A percentile compares a stretch with the other conserved stretches of the same genome.
Conservation (phyloP, 2,113 vertebrate species). For the Petrocephalus zakoni region DNA sequence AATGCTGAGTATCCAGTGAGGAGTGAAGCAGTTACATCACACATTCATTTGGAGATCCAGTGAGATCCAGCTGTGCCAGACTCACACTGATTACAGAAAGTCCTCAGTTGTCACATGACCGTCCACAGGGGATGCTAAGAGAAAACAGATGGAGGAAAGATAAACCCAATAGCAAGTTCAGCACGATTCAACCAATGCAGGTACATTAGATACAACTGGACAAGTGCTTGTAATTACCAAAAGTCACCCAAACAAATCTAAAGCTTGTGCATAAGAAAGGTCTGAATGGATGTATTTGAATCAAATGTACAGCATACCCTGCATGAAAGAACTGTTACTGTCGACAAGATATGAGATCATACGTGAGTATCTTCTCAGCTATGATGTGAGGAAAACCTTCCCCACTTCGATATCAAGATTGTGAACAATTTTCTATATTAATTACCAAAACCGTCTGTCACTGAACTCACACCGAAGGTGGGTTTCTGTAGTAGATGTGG, state of each 20-base stretch:
- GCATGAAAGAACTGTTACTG: background rate
- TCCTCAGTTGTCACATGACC: background rate
- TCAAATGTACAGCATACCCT: background rate
- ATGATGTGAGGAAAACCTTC: background rate
- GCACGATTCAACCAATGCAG: background rate
- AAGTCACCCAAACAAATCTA: background rate
- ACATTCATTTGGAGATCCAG: constrained; percentile 2
- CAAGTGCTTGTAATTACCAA: background rate
- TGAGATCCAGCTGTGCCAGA: background rate
- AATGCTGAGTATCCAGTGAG: background rate
- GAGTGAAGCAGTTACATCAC: background rate
- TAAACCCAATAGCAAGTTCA: background rate
- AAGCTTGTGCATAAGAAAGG: background rate
- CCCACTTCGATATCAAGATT: background rate
- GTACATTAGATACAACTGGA: background rate
- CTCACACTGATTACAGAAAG: background rate
- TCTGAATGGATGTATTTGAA: background rate
- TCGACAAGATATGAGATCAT: background rate
- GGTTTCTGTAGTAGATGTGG: background rate
- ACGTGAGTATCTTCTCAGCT: background rate
- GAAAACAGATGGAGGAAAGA: background rate
- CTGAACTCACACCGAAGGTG: background rate
- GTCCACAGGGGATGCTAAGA: background rate
- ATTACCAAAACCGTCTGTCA: background rate
- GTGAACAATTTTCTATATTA: background rate